Evolutionary conservation across 2,113 vertebrate genomes (phyloP).

Genomic region (Madoqua kirkii): DNA sequence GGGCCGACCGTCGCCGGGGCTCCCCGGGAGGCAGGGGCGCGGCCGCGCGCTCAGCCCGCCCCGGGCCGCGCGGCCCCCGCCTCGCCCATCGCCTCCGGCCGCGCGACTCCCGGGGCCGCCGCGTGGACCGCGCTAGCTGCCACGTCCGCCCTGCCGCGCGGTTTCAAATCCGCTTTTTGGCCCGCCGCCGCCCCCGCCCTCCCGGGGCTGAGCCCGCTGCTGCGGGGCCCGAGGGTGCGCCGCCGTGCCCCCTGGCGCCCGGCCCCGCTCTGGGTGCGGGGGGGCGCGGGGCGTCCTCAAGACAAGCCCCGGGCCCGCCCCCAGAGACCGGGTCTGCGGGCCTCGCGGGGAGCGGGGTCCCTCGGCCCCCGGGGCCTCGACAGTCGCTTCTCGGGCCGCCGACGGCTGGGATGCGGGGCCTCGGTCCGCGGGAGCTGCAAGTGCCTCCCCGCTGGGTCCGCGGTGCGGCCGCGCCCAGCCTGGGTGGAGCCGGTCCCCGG

Average conservation of each 20-base stretch:
- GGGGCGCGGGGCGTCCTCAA: conserved; percentile 34
- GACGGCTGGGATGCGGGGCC: not conserved
- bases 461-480: not conserved
- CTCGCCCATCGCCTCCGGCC: no score
- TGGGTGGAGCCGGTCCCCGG: not conserved
- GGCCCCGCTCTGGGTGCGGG: not conserved
- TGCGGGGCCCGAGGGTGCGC: not conserved
- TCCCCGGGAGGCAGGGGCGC: no score
- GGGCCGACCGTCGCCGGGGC: no score
- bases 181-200: not conserved
- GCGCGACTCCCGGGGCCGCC: not conserved
- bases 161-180: conserved; percentile 39
- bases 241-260: not conserved
- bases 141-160: not conserved
- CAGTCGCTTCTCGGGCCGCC: not conserved
- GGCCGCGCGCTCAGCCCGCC: no score
- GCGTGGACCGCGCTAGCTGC: not conserved
- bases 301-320: not conserved
- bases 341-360: not conserved
- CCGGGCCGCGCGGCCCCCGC: no score
- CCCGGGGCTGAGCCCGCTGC: not conserved
- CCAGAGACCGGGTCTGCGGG: not conserved
- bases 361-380: not conserved
- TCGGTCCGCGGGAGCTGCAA: not conserved
- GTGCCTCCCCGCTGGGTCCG: not conserved